These are phyloP conservation scores for Diadegma fenestrale DNA, from an alignment of 2,888 invertebrate genomes.

Conservation along the genomic window DNA sequence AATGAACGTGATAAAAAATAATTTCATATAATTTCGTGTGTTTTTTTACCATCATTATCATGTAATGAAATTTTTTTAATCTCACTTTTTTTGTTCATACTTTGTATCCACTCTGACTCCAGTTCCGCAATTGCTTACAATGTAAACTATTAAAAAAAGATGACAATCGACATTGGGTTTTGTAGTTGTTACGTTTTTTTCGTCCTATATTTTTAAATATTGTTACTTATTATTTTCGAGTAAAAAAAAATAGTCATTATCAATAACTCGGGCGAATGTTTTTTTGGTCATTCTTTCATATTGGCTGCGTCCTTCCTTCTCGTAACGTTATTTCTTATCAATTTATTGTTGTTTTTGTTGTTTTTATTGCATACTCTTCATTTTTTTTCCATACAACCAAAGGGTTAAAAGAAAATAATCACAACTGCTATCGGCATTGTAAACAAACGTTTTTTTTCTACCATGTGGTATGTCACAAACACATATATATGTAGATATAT, in stretches of 20 bases:
- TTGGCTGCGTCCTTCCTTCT: conserved; percentile 54
- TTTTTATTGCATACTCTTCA: conserved; percentile 10
- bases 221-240: conserved; percentile 75
- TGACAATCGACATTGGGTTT: conserved; percentile 62
- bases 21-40: conserved; percentile 66
- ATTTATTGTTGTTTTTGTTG: conserved; percentile 2
- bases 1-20: conserved; percentile 75
- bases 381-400: conserved; percentile 51
- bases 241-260: conserved; percentile 62
- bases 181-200: conserved; percentile 33
- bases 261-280: conserved; percentile 42
- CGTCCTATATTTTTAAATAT: conserved; percentile 63
- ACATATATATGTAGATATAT: conserved; percentile 41
- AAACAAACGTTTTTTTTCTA: conserved; percentile 48
- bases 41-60: conserved; percentile 70
- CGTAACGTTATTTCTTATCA: conserved; percentile 15
- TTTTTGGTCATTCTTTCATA: conserved; percentile 58
- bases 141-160: conserved; percentile 59
- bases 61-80: conserved; percentile 56
- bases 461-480: conserved; percentile 54
- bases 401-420: conserved; percentile 55
- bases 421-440: conserved; percentile 50
- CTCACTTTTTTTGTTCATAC: conserved; percentile 59
- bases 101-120: conserved; percentile 57
- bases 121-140: conserved; percentile 57